Percentiles rank a stretch among this genome's conserved stretches.
These are phyloP conservation scores for Poecilus cupreus DNA, from an alignment of 2,888 invertebrate genomes.

Conservation along the genomic window DNA sequence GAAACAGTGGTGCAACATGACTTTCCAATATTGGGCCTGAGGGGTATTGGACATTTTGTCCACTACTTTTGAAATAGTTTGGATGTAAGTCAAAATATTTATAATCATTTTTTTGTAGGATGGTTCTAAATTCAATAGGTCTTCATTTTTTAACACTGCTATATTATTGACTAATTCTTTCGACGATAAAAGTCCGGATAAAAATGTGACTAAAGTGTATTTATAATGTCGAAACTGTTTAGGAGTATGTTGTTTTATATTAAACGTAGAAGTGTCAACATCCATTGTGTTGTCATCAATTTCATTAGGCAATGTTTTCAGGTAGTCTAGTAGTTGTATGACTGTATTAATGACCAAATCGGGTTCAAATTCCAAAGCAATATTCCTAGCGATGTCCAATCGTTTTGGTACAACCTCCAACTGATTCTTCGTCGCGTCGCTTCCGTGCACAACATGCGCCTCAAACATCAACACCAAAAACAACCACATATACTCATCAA, in stretches of 20 bases:
- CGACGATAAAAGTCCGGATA: slow-evolving; percentile 81
- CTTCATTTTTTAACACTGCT: slow-evolving; percentile 74
- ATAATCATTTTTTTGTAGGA: slow-evolving; percentile 83
- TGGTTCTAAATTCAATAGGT: slow-evolving; percentile 75
- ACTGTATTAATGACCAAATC: slow-evolving; percentile 79
- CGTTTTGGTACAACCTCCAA: slow-evolving; percentile 75
- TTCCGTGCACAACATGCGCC: slow-evolving; percentile 79
- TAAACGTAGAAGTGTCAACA: slow-evolving; percentile 73
- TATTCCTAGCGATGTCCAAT: slow-evolving; percentile 80
- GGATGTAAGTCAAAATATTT: slow-evolving; percentile 80
- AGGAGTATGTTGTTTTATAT: slow-evolving; percentile 79
- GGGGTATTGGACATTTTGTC: slow-evolving; percentile 77
- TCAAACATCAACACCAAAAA: slow-evolving; percentile 84
- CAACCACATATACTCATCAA: slow-evolving; percentile 80
- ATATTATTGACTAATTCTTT: slow-evolving; percentile 81
- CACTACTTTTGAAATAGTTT: slow-evolving; percentile 78
- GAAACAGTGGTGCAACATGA: slow-evolving; percentile 85
- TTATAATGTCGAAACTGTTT: slow-evolving; percentile 90
- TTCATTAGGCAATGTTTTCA: slow-evolving; percentile 81
- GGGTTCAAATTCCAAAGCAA: slow-evolving; percentile 81
- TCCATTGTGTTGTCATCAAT: slow-evolving; percentile 73
- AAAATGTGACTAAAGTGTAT: slow-evolving; percentile 85
- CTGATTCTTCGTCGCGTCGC: slow-evolving; percentile 72
- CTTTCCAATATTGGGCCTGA: slow-evolving; percentile 86
- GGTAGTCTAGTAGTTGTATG: slow-evolving; percentile 79